Evolutionary conservation across 2,797 vertebrate species (phyloP), one percentile per base, ranked within the genome.

Genomic region (Xyrichtys novacula): DNA sequence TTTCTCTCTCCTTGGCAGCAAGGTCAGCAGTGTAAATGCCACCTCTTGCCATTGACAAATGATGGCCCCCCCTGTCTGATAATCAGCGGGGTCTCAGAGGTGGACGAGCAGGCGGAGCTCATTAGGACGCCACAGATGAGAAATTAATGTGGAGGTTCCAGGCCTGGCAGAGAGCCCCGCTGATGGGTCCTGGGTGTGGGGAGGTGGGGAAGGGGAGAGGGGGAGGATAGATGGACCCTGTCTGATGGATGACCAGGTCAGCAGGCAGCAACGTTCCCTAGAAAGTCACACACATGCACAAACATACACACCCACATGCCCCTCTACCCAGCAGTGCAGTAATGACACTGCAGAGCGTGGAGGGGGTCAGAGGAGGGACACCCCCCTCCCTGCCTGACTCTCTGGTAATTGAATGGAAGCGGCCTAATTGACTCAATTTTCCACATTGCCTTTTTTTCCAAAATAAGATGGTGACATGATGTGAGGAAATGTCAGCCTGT

Each of bases 81-180:
- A 93, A 94, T 94, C 92, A 91, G 90, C 29, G 36, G 84, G 89
- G 89, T 91, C 88, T 90, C 90, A 58, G 83, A 91, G 90, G 91
- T 91, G 84, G 91, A 82, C 58, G 82, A 90, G 85, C 91, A 91
- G 93, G 92, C 89, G 86, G 88, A 80, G 88, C 90, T 92, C 92
- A 92, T 92, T 94, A 94, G 91, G 88, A 76, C 58, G 57, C 84
- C 84, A 81, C 84, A 90, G 87, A 91, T 89, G 89, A 92, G 88
- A 92, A 91, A 94, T 93, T 89, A 92, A 94, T 93, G 90, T 89
- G 87, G 81, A 81, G 86, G 89, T 85, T 90, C 81, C 81, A 77
- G 79, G 71, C 67, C 81, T 91, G 87, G 88, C 91, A 76, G 85
- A 85, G 80, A 76, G 81, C 78, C 57, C 4, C 44, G 7, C 31